Evolutionary conservation across 2,113 vertebrate genomes (phyloP), one percentile per base, ranked within the genome.

Genomic region (Serilophus lunatus): DNA sequence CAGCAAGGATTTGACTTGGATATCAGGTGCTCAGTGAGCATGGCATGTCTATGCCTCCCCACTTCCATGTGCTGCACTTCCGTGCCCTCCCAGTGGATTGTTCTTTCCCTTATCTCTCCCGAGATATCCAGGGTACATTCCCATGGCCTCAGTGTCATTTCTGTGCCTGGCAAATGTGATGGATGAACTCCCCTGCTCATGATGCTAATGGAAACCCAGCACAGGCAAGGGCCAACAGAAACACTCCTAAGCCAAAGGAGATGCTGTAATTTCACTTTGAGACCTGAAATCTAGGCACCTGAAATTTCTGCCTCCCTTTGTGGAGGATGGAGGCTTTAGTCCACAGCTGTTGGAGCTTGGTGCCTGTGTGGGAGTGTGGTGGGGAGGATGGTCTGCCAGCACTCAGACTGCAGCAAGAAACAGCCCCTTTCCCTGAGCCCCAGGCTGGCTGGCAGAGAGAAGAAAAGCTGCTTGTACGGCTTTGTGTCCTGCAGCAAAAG

Each of bases 41-140:
- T 42, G 57, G 70, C 35, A 3, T 63, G 31, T 59, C 76, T 68
- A 63, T 22, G 18, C 79, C 79, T 95, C 85, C 57, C 24, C 63
- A 42, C 20, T 76, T 79, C 82, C 77, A 36, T 65, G 64, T 47
- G 38, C 59, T 78, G 80, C 66, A 49, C 87, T 91, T 26, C 66
- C 65, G 63, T 84, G 92, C 90, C 80, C 90, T 85, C 80, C 56
- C 23, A 15, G 35, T 56, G 70, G 79, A 74, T 94, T 69, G 68
- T 33, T 57, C 3, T 80, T 95, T 90, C 87, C 90, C 80, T 92
- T 36, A 60, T 60, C 68, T 91, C 36, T 42, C 80, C 93, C 11
- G 1, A 51, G 63, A 63, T 31, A 29, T 19, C 36, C 72, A 38
- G 76, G 29, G 53, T 38, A 49, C 28, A 36, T 84, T 49, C 2